Evolutionary conservation across 2,797 vertebrate genomes (phyloP).

Genomic region (Urocyon cinereoargenteus): DNA sequence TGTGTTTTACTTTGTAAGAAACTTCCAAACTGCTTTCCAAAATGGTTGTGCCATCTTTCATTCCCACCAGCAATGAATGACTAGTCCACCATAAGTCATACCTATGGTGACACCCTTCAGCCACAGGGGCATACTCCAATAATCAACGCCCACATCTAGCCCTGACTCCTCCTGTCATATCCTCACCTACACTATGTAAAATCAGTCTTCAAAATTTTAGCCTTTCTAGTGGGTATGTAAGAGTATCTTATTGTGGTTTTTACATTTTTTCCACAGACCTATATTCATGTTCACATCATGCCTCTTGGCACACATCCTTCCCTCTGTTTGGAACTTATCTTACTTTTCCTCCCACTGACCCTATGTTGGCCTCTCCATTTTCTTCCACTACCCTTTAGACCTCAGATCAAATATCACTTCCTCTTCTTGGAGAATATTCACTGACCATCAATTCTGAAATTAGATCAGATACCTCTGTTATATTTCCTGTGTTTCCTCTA

Average conservation of each 20-base stretch:
- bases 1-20: slow-evolving; percentile 17
- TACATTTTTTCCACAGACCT: background rate
- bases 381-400: background rate
- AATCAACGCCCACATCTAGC: too few species aligned
- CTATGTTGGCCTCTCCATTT: background rate
- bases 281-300: background rate
- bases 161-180: background rate
- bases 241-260: background rate
- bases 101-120: too few species aligned
- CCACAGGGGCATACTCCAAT: too few species aligned
- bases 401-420: background rate
- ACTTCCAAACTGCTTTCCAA: background rate
- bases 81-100: background rate
- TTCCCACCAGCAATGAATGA: background rate
- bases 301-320: background rate
- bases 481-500: background rate
- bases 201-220: background rate
- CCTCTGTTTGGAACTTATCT: background rate
- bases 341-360: background rate
- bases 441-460: background rate
- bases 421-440: background rate
- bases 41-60: background rate
- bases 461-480: background rate
- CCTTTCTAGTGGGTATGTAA: background rate
- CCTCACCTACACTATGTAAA: background rate